phyloP scores from a whole-genome alignment of 2,113 vertebrate species.

The Todiramphus saurophagus region DNA sequence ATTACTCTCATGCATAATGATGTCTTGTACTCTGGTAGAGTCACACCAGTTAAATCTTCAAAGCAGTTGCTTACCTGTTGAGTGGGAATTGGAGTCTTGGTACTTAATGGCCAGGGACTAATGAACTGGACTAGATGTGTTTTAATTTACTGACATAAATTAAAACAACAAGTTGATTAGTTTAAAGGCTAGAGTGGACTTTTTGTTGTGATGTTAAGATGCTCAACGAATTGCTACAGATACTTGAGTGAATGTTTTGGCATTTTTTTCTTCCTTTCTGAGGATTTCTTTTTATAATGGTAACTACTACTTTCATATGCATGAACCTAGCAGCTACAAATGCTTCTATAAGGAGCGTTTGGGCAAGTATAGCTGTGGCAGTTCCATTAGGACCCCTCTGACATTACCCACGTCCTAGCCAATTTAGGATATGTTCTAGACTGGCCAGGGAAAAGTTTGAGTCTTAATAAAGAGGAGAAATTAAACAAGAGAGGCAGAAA shows the following conservation, averaged over 20 bases:
- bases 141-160: background rate
- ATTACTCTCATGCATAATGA: background rate
- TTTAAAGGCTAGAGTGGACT: background rate
- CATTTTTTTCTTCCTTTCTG: background rate
- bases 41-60: background rate
- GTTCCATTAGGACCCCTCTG: background rate
- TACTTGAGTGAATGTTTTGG: background rate
- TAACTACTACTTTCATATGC: background rate
- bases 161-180: background rate
- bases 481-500: background rate
- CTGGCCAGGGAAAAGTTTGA: background rate
- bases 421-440: background rate
- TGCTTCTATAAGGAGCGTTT: background rate
- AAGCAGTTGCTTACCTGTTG: background rate
- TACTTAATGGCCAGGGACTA: background rate
- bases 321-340: background rate
- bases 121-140: background rate
- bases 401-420: background rate
- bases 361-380: background rate
- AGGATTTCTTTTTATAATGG: rapidly evolving
- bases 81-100: background rate
- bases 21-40: background rate
- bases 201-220: background rate
- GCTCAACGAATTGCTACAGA: background rate
- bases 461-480: background rate